Evolutionary conservation across 2,888 invertebrate species (phyloP), one percentile per base, ranked within the genome.

Genomic region (Coelogynopora nodosa): DNA sequence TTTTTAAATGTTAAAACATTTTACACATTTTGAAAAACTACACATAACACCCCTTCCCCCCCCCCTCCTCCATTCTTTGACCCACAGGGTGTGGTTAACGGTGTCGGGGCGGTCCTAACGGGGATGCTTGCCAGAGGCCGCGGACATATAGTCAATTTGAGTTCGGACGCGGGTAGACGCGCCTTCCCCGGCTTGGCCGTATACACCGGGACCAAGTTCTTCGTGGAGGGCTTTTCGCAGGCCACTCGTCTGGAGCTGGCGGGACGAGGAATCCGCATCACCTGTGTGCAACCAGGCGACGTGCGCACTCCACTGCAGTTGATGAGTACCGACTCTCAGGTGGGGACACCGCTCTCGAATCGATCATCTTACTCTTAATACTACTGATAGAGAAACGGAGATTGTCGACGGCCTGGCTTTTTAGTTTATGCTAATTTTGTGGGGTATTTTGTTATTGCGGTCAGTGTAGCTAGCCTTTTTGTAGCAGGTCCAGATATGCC

Each of bases 181-280:
- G 91, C 92, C 0, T 91, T 92, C 88, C 89, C 92, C 31, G 92
- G 92, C 0, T 89, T 92, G 29, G 92, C 92, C 49, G 92, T 92
- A 23, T 92, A 92, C 88, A 91, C 91, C 2, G 92, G 92, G 10
- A 91, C 92, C 81, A 92, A 92, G 89, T 92, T 92, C 89, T 93
- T 92, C 88, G 89, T 92, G 67, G 92, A 92, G 87, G 92, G 92
- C 5, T 88, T 92, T 86, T 91, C 91, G 0, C 91, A 91, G 87
- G 92, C 90, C 0, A 87, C 93, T 87, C 89, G 92, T 27, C 89
- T 89, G 31, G 92, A 92, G 88, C 88, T 92, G 86, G 89, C 89
- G 23, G 89, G 90, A 23, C 88, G 89, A 74, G 90, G 90, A 29
- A 88, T 92, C 84, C 90, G 90, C 83, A 91, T 92, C 30, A 92